phyloP scores from a whole-genome alignment of 2,888 invertebrate genomes.

The Hemicrepidius hirtus region DNA sequence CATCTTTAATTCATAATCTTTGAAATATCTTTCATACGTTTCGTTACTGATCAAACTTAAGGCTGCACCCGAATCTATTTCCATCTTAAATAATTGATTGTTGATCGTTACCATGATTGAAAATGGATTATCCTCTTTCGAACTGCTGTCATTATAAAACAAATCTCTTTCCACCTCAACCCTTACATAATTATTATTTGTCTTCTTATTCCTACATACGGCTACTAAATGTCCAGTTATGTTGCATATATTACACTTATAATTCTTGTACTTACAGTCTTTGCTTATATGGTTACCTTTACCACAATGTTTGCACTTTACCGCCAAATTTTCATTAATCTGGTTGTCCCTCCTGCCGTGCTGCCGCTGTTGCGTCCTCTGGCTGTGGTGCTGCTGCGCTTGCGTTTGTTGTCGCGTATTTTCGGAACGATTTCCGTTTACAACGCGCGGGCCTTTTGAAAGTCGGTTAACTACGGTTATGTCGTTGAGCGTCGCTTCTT shows the following conservation, averaged over 20 bases:
- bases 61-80: neutral
- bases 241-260: conserved; percentile 6
- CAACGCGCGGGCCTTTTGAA: no score
- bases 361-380: no score
- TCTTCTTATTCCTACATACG: neutral
- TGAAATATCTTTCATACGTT: neutral
- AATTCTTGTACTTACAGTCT: no score
- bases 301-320: no score
- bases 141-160: neutral
- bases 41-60: neutral
- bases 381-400: no score
- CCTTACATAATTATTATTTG: neutral
- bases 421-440: no score
- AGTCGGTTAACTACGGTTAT: no score
- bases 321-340: no score
- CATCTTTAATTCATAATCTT: neutral
- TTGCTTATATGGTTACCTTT: no score
- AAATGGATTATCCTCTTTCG: neutral
- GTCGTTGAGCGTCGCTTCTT: no score
- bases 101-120: neutral
- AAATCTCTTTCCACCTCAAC: neutral
- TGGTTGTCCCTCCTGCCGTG: no score
- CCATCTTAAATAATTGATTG: neutral
- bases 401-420: no score
- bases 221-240: neutral